Percentiles rank a stretch among this genome's conserved stretches.
Conservation (phyloP, 1,140 invertebrate genomes). For the Camponotus floridanus region DNA sequence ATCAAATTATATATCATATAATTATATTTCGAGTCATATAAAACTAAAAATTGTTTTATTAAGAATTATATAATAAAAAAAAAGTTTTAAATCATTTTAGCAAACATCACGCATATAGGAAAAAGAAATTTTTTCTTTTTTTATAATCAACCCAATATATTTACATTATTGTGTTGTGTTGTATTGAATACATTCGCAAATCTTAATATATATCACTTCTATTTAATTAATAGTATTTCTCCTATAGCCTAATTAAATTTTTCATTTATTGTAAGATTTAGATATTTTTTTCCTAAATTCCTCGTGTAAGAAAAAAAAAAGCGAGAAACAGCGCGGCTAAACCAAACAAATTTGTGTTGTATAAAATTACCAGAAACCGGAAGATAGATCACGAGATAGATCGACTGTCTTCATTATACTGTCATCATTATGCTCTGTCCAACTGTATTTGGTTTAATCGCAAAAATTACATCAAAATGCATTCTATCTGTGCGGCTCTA, state of each 20-base stretch:
- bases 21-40: neutral
- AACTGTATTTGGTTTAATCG: constrained; percentile 75
- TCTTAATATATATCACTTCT: constrained; percentile 21
- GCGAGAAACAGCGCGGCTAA: constrained; percentile 47
- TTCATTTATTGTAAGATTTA: constrained; percentile 17
- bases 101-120: neutral
- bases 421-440: constrained; percentile 71
- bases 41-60: neutral
- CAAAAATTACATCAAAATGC: constrained; percentile 73
- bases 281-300: constrained; percentile 1
- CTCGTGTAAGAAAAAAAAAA: constrained; percentile 13
- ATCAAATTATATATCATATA: too few species aligned
- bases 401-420: constrained; percentile 34
- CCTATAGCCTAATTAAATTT: neutral
- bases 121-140: constrained; percentile 10
- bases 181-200: constrained; percentile 5
- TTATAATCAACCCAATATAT: constrained; percentile 43
- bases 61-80: neutral
- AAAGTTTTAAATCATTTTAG: neutral
- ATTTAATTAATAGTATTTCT: constrained; percentile 7
- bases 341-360: constrained; percentile 23
- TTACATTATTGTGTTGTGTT: constrained; percentile 29
- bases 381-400: constrained; percentile 47
- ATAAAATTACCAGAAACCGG: constrained; percentile 46
- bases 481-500: constrained; percentile 66